Conservation (phyloP, 2,113 vertebrate genomes). For the Hemicordylus capensis region DNA sequence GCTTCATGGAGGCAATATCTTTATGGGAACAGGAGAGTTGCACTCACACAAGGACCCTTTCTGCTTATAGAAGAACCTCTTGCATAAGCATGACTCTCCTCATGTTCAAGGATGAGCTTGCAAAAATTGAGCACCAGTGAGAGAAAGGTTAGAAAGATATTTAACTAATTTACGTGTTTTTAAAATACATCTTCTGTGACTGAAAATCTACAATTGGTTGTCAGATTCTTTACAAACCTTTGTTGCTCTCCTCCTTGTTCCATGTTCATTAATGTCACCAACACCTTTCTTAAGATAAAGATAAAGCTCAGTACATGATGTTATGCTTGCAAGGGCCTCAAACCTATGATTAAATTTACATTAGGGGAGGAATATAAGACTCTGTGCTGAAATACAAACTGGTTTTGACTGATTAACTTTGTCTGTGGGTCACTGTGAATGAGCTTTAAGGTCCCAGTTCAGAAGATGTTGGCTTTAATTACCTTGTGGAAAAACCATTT, state of each 20-base stretch:
- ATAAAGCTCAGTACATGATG: neutral
- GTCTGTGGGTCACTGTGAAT: neutral
- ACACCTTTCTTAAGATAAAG: neutral
- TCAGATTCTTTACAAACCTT: neutral
- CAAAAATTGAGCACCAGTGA: no score
- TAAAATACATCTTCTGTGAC: neutral
- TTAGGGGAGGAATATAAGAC: neutral
- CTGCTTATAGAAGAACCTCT: no score
- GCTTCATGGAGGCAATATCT: no score
- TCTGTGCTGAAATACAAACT: neutral
- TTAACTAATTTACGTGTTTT: neutral
- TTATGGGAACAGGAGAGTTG: no score
- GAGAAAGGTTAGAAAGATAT: no score
- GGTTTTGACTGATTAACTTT: slow-evolving; percentile 24
- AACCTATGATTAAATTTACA: neutral
- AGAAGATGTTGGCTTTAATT: neutral
- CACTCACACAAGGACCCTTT: no score
- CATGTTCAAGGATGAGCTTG: no score
- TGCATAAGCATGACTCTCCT: no score
- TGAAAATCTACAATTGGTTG: neutral
- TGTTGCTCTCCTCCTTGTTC: neutral
- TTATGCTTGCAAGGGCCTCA: neutral
- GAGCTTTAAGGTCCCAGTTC: neutral
- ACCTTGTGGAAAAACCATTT: slow-evolving; percentile 6
- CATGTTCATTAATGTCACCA: neutral